A percentile compares a stretch with the other conserved stretches of the same genome.
Evolutionary conservation across 2,113 vertebrate genomes (phyloP).

Genomic region (Brachyistius frenatus): DNA sequence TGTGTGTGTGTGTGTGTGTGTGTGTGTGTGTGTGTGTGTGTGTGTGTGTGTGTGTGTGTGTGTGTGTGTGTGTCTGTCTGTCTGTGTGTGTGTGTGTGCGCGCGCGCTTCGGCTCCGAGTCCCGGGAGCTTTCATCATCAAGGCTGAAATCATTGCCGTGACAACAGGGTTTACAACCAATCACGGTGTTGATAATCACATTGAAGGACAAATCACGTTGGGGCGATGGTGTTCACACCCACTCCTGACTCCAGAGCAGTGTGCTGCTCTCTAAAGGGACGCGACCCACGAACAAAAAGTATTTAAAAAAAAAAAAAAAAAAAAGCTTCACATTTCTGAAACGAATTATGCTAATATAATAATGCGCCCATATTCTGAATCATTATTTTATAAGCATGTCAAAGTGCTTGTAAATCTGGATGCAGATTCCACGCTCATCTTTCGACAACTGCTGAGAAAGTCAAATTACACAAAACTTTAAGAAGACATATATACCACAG

Average conservation of each 20-base stretch:
- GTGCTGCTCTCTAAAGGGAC: conserved; percentile 9
- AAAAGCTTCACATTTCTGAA: too few relatives aligned
- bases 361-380: background rate
- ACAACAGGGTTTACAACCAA: conserved; percentile 73
- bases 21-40: background rate
- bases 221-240: conserved; percentile 39
- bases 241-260: conserved; percentile 34
- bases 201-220: conserved; percentile 50
- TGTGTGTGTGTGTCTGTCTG: too few relatives aligned
- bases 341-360: too few relatives aligned
- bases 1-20: conserved; percentile 41
- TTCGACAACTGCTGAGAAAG: conserved; percentile 13
- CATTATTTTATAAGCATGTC: background rate
- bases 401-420: too few relatives aligned
- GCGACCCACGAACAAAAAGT: background rate
- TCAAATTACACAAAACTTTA: conserved; percentile 53
- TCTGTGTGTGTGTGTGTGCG: conserved; percentile 29
- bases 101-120: conserved; percentile 27
- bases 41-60: too few relatives aligned
- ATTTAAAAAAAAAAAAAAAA: background rate
- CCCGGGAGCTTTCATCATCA: conserved; percentile 65
- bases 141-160: conserved; percentile 69
- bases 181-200: conserved; percentile 69
- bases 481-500: conserved; percentile 20
- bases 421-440: background rate